A percentile compares a stretch with the other conserved stretches of the same genome.
Evolutionary conservation across 2,888 invertebrate species (phyloP).

Genomic region (Drosophila leonis): DNA sequence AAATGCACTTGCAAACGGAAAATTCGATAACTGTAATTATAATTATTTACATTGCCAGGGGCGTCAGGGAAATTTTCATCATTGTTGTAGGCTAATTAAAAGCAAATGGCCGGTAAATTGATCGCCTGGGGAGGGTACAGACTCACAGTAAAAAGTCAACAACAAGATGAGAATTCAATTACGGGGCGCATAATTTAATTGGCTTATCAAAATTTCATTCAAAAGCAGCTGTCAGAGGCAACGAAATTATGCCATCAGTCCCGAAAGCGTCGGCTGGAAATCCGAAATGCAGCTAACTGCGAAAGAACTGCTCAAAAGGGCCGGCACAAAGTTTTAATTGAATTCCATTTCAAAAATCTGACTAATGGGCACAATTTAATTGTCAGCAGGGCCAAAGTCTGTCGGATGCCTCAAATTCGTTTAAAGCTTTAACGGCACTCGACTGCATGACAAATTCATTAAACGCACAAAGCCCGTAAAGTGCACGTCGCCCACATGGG

Average conservation of each 20-base stretch:
- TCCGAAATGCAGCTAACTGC: constrained; percentile 31
- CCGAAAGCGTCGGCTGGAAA: constrained; percentile 9
- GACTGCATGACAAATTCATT: constrained; percentile 71
- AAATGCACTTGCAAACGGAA: constrained; percentile 51
- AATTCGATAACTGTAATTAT: constrained; percentile 45
- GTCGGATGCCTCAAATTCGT: constrained; percentile 25
- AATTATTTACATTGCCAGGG: constrained; percentile 34
- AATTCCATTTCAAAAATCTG: constrained; percentile 71
- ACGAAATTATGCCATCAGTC: constrained; percentile 38
- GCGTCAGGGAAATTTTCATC: constrained; percentile 55
- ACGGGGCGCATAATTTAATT: constrained; percentile 74
- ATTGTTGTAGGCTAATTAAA: constrained; percentile 73
- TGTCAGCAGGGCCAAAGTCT: constrained; percentile 49
- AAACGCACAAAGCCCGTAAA: constrained; percentile 61
- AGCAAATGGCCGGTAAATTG: constrained; percentile 64
- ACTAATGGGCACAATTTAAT: constrained; percentile 70
- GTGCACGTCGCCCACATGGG: constrained; percentile 41
- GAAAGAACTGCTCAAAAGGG: constrained; percentile 4
- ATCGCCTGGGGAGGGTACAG: constrained; percentile 8
- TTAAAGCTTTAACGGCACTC: constrained; percentile 58
- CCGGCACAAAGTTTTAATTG: constrained; percentile 73
- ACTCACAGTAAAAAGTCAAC: constrained; percentile 28
- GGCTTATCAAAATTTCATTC: constrained; percentile 73
- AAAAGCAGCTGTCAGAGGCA: constrained; percentile 58
- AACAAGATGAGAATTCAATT: constrained; percentile 70